Conservation (phyloP, 2,113 vertebrate genomes). For the Xenopus laevis region DNA sequence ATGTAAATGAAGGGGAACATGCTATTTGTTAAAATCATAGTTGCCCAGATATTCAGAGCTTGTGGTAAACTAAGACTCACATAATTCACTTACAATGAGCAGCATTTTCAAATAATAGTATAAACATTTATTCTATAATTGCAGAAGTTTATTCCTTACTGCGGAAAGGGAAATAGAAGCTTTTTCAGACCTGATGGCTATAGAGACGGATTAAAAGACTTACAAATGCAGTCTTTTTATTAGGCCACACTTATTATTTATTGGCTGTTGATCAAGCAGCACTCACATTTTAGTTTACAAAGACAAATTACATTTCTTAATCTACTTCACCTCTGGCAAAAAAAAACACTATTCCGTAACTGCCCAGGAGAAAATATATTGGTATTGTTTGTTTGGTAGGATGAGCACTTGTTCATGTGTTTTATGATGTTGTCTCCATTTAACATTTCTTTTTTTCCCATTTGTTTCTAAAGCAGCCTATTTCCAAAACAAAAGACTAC, state of each 20-base stretch:
- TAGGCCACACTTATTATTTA: background rate
- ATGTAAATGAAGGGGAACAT: background rate
- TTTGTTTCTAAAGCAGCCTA: background rate
- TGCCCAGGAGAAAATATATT: background rate
- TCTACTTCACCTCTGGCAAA: background rate
- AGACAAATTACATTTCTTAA: background rate
- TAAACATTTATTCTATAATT: background rate
- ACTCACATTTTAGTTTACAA: background rate
- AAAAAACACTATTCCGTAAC: background rate
- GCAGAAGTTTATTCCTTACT: background rate
- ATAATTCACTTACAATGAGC: background rate
- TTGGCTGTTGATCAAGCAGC: slow-evolving; percentile 16
- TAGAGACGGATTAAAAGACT: background rate
- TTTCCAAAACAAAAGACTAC: background rate
- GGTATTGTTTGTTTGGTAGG: background rate
- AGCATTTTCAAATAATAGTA: background rate
- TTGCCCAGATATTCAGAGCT: background rate
- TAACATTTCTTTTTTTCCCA: background rate
- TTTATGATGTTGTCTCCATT: background rate
- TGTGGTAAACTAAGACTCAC: background rate
- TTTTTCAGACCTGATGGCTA: background rate
- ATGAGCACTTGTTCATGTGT: background rate
- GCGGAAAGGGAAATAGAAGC: background rate
- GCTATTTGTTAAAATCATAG: background rate
- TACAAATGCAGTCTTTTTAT: background rate